These are phyloP conservation scores for Oreotrochilus melanogaster DNA, from an alignment of 2,113 vertebrate genomes.

Conservation along the genomic window DNA sequence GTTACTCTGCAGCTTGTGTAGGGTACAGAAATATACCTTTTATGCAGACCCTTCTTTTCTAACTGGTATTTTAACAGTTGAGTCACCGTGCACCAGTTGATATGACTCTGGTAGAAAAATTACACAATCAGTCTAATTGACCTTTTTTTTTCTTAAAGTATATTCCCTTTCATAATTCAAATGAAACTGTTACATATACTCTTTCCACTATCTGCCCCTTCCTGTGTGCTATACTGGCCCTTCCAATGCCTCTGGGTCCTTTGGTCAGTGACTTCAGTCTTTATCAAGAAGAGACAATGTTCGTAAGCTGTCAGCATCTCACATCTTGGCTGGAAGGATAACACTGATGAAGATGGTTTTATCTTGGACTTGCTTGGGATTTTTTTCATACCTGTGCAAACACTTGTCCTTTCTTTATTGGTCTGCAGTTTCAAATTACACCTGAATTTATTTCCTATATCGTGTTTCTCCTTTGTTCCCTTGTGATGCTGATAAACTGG, in stretches of 20 bases:
- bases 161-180: neutral
- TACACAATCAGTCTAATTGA: neutral
- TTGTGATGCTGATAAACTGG: neutral
- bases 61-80: neutral
- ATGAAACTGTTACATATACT: neutral
- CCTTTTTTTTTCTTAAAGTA: neutral
- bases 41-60: neutral
- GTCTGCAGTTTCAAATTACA: neutral
- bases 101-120: neutral
- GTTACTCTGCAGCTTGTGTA: neutral
- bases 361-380: neutral
- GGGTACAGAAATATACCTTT: neutral
- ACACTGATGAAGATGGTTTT: neutral
- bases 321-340: neutral
- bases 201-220: neutral
- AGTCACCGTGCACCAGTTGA: neutral
- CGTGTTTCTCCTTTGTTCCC: neutral
- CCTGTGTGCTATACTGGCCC: neutral
- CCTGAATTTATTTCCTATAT: neutral
- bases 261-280: neutral
- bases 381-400: neutral
- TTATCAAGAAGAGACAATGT: neutral
- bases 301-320: neutral
- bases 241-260: neutral
- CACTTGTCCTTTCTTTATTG: neutral